Base-by-base conservation (phyloP, 35 echinoderm and acorn worm species). In the Anneissia japonica region DNA sequence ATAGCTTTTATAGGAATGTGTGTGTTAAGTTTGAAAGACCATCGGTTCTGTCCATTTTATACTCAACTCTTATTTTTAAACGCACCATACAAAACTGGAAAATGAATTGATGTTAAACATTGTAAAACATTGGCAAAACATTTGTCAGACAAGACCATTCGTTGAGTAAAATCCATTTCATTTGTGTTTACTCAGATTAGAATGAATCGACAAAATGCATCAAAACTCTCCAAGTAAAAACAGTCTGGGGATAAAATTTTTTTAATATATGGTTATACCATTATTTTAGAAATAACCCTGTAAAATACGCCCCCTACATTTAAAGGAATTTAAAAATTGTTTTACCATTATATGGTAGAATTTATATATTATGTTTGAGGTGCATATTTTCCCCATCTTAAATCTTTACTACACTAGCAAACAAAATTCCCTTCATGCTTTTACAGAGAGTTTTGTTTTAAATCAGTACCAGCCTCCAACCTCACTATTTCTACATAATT, bases 11-110 rank as follows among this genome's bases (percentile, higher is more conserved):
- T 2, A 64, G 51, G 51, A 64, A 64, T 64, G 51, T 64, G n/a
- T n/a, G 51, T 64, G 51, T 64, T 64, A 64, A n/a, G n/a, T 64
- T 64, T 64, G 51, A 64, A 64, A 64, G 51, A 64, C 51, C 51
- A 16, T 64, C 1, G 51, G 9, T 6, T 64, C 51, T 23, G 11
- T 64, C n/a, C 26, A 7, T 45, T 64, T 64, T 64, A 64, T 64
- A 64, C 51, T 64, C 51, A 12, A 64, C 19, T 64, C 19, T 12
- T 64, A n/a, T n/a, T n/a, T n/a, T n/a, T n/a, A n/a, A n/a, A n/a
- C n/a, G 51, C 51, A 64, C 51, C 51, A 64, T 64, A 64, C 51
- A 64, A 64, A 64, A 64, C 7, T 64, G 51, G 19, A 64, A 64
- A 64, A 64, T 64, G 11, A 64, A 64, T 64, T 64, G 51, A 64